phyloP scores from a whole-genome alignment of 2,113 vertebrate species.

The Gallinago media region DNA sequence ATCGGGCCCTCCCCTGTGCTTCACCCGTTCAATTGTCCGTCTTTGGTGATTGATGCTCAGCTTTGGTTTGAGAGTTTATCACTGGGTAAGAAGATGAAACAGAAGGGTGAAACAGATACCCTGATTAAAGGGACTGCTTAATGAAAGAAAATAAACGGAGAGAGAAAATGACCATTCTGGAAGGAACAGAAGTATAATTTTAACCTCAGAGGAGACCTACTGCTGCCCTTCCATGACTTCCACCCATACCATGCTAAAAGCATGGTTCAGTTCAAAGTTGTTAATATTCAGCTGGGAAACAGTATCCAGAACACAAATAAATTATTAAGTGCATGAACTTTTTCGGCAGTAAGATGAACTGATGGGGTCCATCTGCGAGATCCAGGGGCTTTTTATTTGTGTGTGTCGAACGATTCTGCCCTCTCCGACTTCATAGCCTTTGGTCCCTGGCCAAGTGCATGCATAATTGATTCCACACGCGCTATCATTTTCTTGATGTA shows the following conservation, averaged over 20 bases:
- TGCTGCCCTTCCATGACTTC: slow-evolving; percentile 86
- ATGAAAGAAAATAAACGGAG: slow-evolving; percentile 85
- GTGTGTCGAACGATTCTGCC: slow-evolving; percentile 88
- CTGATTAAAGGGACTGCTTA: slow-evolving; percentile 90
- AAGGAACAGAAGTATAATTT: slow-evolving; percentile 76
- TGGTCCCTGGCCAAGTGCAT: slow-evolving; percentile 97
- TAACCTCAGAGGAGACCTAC: slow-evolving; percentile 82
- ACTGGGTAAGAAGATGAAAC: slow-evolving; percentile 67
- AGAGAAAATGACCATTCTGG: slow-evolving; percentile 76
- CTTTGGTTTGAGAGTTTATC: slow-evolving; percentile 71
- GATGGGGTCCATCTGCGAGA: slow-evolving; percentile 97
- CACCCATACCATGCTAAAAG: slow-evolving; percentile 87
- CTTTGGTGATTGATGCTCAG: slow-evolving; percentile 40
- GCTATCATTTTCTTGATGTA: slow-evolving; percentile 99
- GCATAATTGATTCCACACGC: slow-evolving; percentile 98
- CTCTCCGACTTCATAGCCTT: slow-evolving; percentile 91
- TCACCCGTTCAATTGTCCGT: not conserved
- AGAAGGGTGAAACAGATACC: slow-evolving; percentile 78
- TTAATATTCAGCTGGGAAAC: slow-evolving; percentile 99
- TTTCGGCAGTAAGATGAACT: slow-evolving; percentile 99
- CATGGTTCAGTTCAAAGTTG: slow-evolving; percentile 97
- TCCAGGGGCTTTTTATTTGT: slow-evolving; percentile 89
- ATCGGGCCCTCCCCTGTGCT: not conserved
- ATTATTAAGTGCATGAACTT: slow-evolving; percentile 99
- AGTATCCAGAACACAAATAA: slow-evolving; percentile 99